phyloP scores from a whole-genome alignment of 2,888 invertebrate species.

The Latrodectus hesperus region DNA sequence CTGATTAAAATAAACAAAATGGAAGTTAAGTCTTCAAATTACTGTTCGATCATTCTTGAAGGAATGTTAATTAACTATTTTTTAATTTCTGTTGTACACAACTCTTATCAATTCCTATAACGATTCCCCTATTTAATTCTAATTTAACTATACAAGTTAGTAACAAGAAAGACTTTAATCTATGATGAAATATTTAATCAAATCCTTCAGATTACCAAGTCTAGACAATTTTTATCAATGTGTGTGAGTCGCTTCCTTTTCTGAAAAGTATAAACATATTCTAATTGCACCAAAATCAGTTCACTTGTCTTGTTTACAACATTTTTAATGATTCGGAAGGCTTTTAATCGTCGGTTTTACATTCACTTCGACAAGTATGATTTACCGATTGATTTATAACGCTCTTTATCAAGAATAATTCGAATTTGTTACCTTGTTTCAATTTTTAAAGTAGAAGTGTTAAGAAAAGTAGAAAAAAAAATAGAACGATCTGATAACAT shows the following conservation, averaged over 20 bases:
- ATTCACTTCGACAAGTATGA: conserved; percentile 16
- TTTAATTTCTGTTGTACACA: too few species aligned
- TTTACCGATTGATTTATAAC: conserved; percentile 28
- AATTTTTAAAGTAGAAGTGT: background rate
- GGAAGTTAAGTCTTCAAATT: background rate
- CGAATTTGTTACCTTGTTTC: conserved; percentile 45
- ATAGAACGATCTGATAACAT: too few species aligned
- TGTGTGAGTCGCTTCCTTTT: conserved; percentile 4
- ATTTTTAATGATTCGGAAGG: conserved; percentile 29
- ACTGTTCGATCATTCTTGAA: background rate
- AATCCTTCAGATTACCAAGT: conserved; percentile 47
- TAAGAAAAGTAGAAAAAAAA: too few species aligned
- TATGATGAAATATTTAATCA: conserved; percentile 32
- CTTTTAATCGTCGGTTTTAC: conserved; percentile 43
- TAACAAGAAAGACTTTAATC: conserved; percentile 49
- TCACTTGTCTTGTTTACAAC: conserved; percentile 42
- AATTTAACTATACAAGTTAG: conserved; percentile 15
- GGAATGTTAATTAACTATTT: background rate
- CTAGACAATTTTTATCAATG: conserved; percentile 60
- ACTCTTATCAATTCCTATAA: background rate
- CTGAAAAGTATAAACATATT: conserved; percentile 53
- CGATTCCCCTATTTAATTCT: background rate
- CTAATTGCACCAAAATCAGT: conserved; percentile 45
- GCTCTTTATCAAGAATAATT: conserved; percentile 47
- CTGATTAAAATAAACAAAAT: background rate